Conservation (phyloP, 2,797 vertebrate genomes). For the Alosa sapidissima region DNA sequence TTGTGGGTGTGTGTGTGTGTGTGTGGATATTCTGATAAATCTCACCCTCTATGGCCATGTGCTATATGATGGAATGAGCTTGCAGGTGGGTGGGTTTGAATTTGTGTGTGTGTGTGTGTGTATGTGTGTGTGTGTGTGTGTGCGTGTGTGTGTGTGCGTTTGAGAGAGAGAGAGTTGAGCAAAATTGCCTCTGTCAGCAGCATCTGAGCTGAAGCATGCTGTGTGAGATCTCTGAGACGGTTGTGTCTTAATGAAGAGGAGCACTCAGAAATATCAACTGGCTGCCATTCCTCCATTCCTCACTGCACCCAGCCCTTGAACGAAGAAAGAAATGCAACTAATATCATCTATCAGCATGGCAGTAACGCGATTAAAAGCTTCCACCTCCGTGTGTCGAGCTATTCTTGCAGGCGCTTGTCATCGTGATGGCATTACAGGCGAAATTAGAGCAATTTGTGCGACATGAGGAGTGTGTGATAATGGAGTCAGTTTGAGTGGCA, state of each 20-base stretch:
- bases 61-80: not conserved
- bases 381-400: not conserved
- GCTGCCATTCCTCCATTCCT: not conserved
- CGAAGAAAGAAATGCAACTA: not conserved
- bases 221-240: not conserved
- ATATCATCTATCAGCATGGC: not conserved
- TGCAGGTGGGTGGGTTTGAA: not conserved
- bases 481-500: conserved; percentile 3
- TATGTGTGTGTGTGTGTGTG: conserved; percentile 12
- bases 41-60: not conserved
- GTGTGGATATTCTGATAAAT: not conserved
- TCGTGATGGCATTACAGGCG: not conserved
- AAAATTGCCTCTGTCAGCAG: not conserved
- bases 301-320: not conserved
- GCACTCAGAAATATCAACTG: not conserved
- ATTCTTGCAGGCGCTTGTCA: not conserved
- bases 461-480: not conserved
- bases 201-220: not conserved
- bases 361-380: not conserved
- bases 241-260: not conserved
- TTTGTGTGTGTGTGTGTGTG: not conserved
- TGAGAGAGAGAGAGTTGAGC: not conserved
- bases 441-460: not conserved
- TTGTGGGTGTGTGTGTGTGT: conserved; percentile 22
- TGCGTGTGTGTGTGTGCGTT: not conserved